These are phyloP conservation scores for Amblyjoppa fuscipennis DNA, from an alignment of 2,888 invertebrate genomes.

Conservation along the genomic window DNA sequence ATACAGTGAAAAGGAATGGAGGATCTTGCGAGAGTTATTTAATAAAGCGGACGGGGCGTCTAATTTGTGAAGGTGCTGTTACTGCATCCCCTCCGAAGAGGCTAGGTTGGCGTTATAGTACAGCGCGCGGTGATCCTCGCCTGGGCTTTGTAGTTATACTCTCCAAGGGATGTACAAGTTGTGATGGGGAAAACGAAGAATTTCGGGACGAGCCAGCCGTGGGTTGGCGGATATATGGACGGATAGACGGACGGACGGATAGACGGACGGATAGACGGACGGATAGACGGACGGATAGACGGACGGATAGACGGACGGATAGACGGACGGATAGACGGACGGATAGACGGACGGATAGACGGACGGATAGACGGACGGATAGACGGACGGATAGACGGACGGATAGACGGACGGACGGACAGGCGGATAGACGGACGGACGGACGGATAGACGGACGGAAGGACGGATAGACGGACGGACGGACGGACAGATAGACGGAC, in stretches of 20 bases:
- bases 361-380: no score
- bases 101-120: constrained; percentile 26
- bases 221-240: background rate
- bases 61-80: constrained; percentile 37
- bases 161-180: constrained; percentile 14
- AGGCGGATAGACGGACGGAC: no score
- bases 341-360: no score
- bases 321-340: no score
- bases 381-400: no score
- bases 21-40: constrained; percentile 37
- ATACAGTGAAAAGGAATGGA: constrained; percentile 14
- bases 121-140: constrained; percentile 4
- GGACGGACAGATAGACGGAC: no score
- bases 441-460: no score
- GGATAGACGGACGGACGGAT: background rate
- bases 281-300: no score
- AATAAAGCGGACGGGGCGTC: constrained; percentile 40
- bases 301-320: no score
- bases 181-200: constrained; percentile 27
- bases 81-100: constrained; percentile 13
- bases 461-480: no score
- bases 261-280: no score
- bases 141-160: background rate
- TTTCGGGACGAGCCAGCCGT: constrained; percentile 13
- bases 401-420: no score